Evolutionary conservation across 2,113 vertebrate species (phyloP).

Genomic region (Arothron firmamentum): DNA sequence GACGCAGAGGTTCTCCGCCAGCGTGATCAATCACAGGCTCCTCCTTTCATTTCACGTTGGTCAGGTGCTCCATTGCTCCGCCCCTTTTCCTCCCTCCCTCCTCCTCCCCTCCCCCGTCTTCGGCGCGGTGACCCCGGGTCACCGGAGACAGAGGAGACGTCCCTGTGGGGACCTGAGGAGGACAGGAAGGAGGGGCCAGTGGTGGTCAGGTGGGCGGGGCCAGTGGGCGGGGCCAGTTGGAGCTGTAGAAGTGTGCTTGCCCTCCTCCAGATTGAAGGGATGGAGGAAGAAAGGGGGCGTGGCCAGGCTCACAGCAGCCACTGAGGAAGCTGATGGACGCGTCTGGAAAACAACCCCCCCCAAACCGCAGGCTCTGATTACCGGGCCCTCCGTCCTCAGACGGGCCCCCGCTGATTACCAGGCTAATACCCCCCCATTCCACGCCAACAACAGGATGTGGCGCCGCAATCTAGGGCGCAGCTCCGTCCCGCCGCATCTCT

Average conservation of each 20-base stretch:
- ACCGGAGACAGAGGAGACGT: too few relatives aligned
- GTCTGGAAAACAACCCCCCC: not conserved
- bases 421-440: constrained; percentile 55
- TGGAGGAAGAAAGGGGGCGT: constrained; percentile 32
- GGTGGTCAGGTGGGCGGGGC: constrained; percentile 24
- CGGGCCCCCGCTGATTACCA: constrained; percentile 60
- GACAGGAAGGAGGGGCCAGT: too few relatives aligned
- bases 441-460: constrained; percentile 69
- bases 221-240: too few relatives aligned
- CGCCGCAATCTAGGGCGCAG: constrained; percentile 38
- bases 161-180: too few relatives aligned
- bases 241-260: too few relatives aligned
- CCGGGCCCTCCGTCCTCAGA: constrained; percentile 49
- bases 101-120: too few relatives aligned
- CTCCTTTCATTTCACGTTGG: constrained; percentile 75
- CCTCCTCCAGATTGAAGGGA: too few relatives aligned
- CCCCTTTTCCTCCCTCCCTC: too few relatives aligned
- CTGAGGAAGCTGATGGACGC: too few relatives aligned
- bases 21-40: constrained; percentile 72
- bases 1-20: constrained; percentile 37
- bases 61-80: constrained; percentile 26
- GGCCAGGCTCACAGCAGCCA: constrained; percentile 20
- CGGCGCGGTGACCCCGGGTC: too few relatives aligned
- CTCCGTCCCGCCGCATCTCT: constrained; percentile 37
- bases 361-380: constrained; percentile 62